These are phyloP conservation scores for Porites australiensis DNA, from an alignment of 64 coral and sea anemone genomes.

Conservation along the genomic window DNA sequence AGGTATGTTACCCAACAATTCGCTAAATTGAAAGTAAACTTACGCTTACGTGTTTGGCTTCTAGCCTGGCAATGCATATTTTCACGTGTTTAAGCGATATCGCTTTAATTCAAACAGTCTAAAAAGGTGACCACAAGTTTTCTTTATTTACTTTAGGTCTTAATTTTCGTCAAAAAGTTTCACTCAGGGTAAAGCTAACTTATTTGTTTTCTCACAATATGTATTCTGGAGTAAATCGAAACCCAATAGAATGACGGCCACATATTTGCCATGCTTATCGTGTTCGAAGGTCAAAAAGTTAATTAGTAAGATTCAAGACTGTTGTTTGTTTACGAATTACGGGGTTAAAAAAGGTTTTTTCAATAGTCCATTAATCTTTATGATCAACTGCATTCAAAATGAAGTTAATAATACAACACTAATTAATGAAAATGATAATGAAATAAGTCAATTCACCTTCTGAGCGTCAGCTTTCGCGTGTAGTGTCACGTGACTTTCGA, in stretches of 20 bases:
- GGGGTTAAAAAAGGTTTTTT: neutral
- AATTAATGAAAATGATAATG: no score
- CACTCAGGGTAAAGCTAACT: neutral
- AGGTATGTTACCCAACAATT: slow-evolving; percentile 36
- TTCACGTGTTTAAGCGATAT: neutral
- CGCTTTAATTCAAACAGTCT: neutral
- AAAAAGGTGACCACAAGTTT: neutral
- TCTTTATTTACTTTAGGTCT: neutral
- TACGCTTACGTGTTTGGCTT: neutral
- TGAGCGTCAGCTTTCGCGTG: no score
- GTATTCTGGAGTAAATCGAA: no score
- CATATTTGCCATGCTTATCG: neutral
- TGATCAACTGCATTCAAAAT: no score
- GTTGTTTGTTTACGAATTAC: neutral
- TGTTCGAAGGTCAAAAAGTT: neutral
- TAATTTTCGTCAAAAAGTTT: neutral
- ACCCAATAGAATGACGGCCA: neutral
- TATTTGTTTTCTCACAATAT: neutral
- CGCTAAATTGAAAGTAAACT: neutral
- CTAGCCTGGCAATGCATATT: neutral
- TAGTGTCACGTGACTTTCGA: no score
- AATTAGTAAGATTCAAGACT: neutral
- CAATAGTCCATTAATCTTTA: no score
- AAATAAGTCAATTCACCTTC: no score
- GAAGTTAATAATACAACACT: no score